A percentile compares a stretch with the other conserved stretches of the same genome.
phyloP scores from a whole-genome alignment of 2,797 vertebrate genomes.

The Acanthurus lineatus region DNA sequence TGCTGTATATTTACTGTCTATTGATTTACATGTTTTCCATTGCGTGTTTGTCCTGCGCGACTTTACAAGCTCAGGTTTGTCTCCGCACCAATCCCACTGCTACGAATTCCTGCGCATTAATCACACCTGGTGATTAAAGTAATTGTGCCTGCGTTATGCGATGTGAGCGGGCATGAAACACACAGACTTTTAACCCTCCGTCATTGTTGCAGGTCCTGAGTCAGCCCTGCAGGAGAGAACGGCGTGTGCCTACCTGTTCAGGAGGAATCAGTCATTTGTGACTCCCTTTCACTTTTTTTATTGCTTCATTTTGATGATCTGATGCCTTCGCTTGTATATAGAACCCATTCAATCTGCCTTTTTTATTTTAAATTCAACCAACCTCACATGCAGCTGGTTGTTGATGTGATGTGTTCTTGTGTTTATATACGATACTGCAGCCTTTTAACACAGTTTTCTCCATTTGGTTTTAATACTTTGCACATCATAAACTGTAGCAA shows the following conservation, averaged over 20 bases:
- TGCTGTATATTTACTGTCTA: background rate
- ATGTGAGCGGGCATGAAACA: slow-evolving; percentile 40
- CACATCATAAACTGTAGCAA: too few relatives aligned
- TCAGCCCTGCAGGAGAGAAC: slow-evolving; percentile 41
- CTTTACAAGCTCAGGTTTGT: slow-evolving; percentile 31
- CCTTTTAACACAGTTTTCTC: too few relatives aligned
- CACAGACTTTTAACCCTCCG: slow-evolving; percentile 11
- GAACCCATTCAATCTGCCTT: background rate
- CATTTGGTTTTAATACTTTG: too few relatives aligned
- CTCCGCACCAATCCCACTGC: slow-evolving; percentile 3
- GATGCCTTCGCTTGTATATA: background rate
- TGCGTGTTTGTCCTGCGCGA: background rate
- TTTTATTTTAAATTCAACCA: too few relatives aligned
- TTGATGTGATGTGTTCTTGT: too few relatives aligned
- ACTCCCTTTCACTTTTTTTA: slow-evolving; percentile 17
- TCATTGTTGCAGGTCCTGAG: slow-evolving; percentile 35
- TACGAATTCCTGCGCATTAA: slow-evolving; percentile 38
- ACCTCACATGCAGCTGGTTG: too few relatives aligned
- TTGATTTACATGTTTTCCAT: background rate
- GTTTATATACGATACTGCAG: too few relatives aligned
- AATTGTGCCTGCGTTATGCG: slow-evolving; percentile 17
- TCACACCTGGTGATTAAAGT: slow-evolving; percentile 49
- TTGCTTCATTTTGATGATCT: background rate
- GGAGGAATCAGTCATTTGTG: background rate
- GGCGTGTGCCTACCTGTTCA: slow-evolving; percentile 54